These are phyloP conservation scores for Drosophila rufa DNA, from an alignment of 1,140 invertebrate species.

Conservation along the genomic window DNA sequence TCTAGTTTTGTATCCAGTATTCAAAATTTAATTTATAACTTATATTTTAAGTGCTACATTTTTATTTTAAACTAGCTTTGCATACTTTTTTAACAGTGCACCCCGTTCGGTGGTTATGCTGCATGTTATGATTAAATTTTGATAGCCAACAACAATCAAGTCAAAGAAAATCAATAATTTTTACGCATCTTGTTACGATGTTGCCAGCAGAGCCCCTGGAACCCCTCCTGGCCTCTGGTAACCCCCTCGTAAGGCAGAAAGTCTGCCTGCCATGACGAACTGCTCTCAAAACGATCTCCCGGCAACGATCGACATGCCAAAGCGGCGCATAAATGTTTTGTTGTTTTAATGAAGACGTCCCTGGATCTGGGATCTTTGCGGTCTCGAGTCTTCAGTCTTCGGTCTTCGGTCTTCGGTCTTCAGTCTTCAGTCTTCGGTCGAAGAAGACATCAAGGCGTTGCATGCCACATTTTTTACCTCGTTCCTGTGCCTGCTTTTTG, in stretches of 20 bases:
- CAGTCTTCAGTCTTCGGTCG: constrained; percentile 12
- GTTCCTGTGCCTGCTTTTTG: constrained; percentile 24
- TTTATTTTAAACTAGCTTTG: background rate
- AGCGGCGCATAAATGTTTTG: constrained; percentile 84
- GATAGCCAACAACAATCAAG: constrained; percentile 84
- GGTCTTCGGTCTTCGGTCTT: constrained; percentile 16
- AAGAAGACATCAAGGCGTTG: constrained; percentile 82
- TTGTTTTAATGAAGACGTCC: constrained; percentile 84
- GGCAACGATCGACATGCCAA: constrained; percentile 71
- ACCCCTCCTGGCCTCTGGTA: background rate
- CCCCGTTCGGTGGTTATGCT: constrained; percentile 36
- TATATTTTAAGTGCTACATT: no score
- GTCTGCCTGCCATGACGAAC: constrained; percentile 52
- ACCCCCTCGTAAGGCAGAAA: background rate
- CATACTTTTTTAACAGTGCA: background rate
- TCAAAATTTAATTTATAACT: no score
- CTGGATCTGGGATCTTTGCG: constrained; percentile 37
- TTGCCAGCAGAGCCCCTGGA: constrained; percentile 22
- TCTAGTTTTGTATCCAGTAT: no score
- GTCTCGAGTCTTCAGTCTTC: constrained; percentile 24
- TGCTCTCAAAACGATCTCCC: constrained; percentile 50
- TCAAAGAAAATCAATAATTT: constrained; percentile 85
- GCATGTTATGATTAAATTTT: constrained; percentile 84
- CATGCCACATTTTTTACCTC: constrained; percentile 77
- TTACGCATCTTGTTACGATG: constrained; percentile 84